These are phyloP conservation scores for Polypterus senegalus DNA, from an alignment of 2,113 vertebrate species.

Conservation along the genomic window DNA sequence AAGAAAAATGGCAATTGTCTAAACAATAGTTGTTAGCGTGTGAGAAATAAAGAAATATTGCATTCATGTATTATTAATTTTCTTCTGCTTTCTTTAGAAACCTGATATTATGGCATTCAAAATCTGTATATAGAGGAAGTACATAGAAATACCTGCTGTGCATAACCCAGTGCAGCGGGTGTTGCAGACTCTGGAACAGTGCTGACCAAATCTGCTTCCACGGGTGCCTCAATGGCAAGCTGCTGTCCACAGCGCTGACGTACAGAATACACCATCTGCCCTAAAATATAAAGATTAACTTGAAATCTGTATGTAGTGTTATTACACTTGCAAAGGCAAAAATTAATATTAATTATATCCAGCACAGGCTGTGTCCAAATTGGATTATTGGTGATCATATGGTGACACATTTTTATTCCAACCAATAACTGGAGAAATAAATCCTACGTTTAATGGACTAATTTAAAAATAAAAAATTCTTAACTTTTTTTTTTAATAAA, in stretches of 20 bases:
- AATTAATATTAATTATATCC: too few relatives aligned
- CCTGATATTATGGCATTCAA: not conserved
- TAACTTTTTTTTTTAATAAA: too few relatives aligned
- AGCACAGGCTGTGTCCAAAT: too few relatives aligned
- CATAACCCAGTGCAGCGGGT: constrained; percentile 88
- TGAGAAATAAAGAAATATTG: not conserved
- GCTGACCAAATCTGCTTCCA: constrained; percentile 88
- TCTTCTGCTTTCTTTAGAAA: not conserved
- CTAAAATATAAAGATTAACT: constrained; percentile 34
- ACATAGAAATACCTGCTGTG: constrained; percentile 60
- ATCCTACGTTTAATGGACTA: too few relatives aligned
- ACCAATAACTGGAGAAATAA: too few relatives aligned
- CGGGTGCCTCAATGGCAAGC: constrained; percentile 84
- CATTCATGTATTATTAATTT: not conserved
- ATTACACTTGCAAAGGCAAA: too few relatives aligned
- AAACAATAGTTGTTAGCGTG: not conserved
- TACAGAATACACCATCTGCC: constrained; percentile 96
- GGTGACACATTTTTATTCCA: too few relatives aligned
- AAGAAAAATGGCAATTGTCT: too few relatives aligned
- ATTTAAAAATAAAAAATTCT: too few relatives aligned
- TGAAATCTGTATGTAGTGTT: too few relatives aligned
- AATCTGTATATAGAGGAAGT: not conserved
- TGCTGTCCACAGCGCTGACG: constrained; percentile 83
- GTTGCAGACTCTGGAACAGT: constrained; percentile 95
- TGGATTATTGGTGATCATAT: too few relatives aligned